Conservation (phyloP, 2,888 invertebrate species). For the Sturmia bella region DNA sequence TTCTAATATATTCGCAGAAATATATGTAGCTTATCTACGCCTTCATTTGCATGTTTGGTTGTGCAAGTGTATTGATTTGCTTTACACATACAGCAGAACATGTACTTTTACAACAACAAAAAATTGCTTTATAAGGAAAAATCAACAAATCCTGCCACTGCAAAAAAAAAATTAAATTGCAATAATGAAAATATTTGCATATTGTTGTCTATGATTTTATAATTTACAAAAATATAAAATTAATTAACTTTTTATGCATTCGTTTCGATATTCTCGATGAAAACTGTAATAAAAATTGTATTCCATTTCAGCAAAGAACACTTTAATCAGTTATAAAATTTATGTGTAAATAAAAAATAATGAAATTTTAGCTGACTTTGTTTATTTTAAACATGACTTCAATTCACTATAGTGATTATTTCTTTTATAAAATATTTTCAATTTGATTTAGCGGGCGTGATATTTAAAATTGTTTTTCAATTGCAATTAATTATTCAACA, state of each 20-base stretch:
- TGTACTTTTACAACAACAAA: too few relatives aligned
- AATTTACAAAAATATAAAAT: constrained; percentile 64
- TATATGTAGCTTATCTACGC: background rate
- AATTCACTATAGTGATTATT: background rate
- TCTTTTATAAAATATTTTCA: background rate
- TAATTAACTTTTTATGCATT: constrained; percentile 65
- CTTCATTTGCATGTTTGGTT: background rate
- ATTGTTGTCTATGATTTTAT: constrained; percentile 54
- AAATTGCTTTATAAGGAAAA: background rate
- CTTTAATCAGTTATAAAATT: constrained; percentile 30
- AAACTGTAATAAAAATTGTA: constrained; percentile 9
- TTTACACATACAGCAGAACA: too few relatives aligned
- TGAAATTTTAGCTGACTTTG: background rate
- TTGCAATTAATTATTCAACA: constrained; percentile 51
- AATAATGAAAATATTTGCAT: constrained; percentile 43
- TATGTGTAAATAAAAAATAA: constrained; percentile 15
- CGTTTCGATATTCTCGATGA: background rate
- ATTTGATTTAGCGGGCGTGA: constrained; percentile 40
- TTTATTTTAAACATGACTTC: constrained; percentile 9
- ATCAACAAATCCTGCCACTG: background rate
- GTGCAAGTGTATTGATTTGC: background rate
- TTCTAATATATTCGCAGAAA: too few relatives aligned
- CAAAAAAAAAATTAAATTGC: constrained; percentile 11
- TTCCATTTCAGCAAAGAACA: background rate
- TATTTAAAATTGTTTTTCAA: constrained; percentile 45